Conservation (phyloP, 2,797 vertebrate genomes). For the Austrolebias charrua region DNA sequence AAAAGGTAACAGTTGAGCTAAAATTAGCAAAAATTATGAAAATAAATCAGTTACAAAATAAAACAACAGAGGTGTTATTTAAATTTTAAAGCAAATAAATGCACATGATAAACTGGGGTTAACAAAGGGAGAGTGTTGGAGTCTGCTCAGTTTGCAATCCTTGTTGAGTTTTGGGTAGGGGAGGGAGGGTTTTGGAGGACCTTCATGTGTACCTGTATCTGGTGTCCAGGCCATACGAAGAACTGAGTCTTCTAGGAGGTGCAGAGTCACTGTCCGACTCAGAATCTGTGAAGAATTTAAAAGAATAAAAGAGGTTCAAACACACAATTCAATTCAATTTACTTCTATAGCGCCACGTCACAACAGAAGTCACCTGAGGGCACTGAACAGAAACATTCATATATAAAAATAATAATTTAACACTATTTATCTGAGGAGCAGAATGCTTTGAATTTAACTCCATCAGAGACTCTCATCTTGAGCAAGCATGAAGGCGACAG, state of each 20-base stretch:
- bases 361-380: too few species aligned
- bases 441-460: too few species aligned
- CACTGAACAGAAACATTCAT: too few species aligned
- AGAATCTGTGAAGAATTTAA: conserved; percentile 60
- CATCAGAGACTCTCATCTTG: too few species aligned
- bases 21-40: conserved; percentile 41
- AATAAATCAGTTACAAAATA: conserved; percentile 43
- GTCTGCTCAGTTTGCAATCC: conserved; percentile 32
- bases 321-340: too few species aligned
- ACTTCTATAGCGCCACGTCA: too few species aligned
- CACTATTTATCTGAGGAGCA: too few species aligned
- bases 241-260: conserved; percentile 71
- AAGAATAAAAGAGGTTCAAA: background rate
- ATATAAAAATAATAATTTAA: too few species aligned
- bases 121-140: conserved; percentile 14
- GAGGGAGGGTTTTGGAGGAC: conserved; percentile 35
- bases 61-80: conserved; percentile 19
- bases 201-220: conserved; percentile 87
- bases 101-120: conserved; percentile 28
- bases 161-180: conserved; percentile 46
- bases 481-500: too few species aligned
- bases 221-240: conserved; percentile 73
- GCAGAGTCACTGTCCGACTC: conserved; percentile 72
- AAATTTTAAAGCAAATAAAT: conserved; percentile 29
- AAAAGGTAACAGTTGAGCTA: conserved; percentile 24